Evolutionary conservation across 92 coral and sea anemone species (phyloP).

Genomic region (Phenganax marumi): DNA sequence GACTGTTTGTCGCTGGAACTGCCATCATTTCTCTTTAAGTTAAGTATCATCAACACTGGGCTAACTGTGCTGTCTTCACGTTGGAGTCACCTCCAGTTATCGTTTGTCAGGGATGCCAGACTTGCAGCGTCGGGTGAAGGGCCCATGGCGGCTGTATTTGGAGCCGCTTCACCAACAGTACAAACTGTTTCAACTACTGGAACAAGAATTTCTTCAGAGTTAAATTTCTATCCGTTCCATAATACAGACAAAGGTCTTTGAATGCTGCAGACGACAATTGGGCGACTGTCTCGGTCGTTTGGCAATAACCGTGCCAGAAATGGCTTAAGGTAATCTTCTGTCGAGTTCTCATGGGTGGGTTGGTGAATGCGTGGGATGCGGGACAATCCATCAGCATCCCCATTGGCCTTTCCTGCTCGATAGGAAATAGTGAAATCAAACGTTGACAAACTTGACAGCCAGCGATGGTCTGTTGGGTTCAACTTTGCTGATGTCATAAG

Average conservation of each 20-base stretch:
- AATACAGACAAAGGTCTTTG: no score
- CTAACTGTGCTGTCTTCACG: no score
- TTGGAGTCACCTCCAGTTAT: constrained; percentile 30
- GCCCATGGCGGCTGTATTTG: background rate
- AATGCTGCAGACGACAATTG: no score
- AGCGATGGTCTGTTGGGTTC: constrained; percentile 58
- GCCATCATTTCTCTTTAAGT: background rate
- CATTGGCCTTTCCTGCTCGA: constrained; percentile 43
- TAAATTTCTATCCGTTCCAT: no score
- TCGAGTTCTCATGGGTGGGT: constrained; percentile 9
- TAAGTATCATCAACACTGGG: background rate
- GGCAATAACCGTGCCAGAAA: constrained; percentile 45
- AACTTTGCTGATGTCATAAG: constrained; percentile 52
- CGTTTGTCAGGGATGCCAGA: no score
- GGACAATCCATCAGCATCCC: constrained; percentile 57
- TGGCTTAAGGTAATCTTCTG: constrained; percentile 29
- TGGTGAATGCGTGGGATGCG: constrained; percentile 39
- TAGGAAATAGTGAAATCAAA: constrained; percentile 60
- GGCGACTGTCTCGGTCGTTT: constrained; percentile 25
- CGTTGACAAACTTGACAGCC: constrained; percentile 52
- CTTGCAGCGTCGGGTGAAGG: constrained; percentile 29
- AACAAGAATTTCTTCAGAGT: constrained; percentile 36
- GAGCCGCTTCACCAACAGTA: background rate
- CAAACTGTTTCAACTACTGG: constrained; percentile 23
- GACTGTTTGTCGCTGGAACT: background rate